These are phyloP conservation scores for Ormyrus rosae DNA, from an alignment of 2,888 invertebrate species.

Conservation along the genomic window DNA sequence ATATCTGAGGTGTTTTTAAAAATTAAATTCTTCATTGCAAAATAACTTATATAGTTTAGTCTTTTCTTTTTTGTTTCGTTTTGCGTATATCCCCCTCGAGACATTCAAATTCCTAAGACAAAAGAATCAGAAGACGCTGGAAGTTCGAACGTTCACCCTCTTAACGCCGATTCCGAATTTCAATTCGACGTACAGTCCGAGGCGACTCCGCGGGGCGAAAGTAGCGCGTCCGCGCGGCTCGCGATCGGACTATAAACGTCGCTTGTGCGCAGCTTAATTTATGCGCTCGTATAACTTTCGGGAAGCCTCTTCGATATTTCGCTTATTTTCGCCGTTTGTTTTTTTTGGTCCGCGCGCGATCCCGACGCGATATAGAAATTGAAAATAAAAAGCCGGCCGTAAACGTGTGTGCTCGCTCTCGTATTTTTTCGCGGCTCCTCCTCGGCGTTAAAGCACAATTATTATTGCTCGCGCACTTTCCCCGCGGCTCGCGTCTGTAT, in stretches of 20 bases:
- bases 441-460: constrained; percentile 11
- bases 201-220: constrained; percentile 14
- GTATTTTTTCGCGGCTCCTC: neutral
- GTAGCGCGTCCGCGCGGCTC: constrained; percentile 27
- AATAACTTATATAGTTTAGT: too few species aligned
- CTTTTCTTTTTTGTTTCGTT: too few species aligned
- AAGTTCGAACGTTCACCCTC: too few species aligned
- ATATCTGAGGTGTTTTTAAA: too few species aligned
- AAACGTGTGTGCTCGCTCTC: neutral
- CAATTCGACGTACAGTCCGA: constrained; percentile 22
- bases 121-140: too few species aligned
- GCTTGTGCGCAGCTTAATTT: constrained; percentile 39
- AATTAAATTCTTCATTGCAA: too few species aligned
- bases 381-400: too few species aligned
- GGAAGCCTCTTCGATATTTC: constrained; percentile 36
- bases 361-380: neutral
- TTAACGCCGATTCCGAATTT: constrained; percentile 28
- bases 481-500: too few species aligned
- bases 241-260: constrained; percentile 49
- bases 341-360: constrained; percentile 7
- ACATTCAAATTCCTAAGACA: too few species aligned
- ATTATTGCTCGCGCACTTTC: neutral
- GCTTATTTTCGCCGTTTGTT: constrained; percentile 4
- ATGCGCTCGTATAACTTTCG: constrained; percentile 49
- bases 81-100: too few species aligned